A percentile compares a stretch with the other conserved stretches of the same genome.
Conservation (phyloP, 2,797 vertebrate genomes). For the Sarcophilus harrisii region DNA sequence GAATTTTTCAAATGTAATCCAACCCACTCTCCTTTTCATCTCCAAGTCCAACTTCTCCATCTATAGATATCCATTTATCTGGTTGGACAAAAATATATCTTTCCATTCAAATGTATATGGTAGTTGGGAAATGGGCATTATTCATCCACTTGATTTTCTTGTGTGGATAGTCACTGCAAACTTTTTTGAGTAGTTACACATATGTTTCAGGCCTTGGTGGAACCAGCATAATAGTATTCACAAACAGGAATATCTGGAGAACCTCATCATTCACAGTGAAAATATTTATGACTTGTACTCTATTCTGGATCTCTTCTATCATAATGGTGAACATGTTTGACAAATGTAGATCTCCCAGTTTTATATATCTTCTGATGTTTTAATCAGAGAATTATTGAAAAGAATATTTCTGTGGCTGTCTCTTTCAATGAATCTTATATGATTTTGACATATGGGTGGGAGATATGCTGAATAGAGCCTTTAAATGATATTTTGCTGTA, state of each 20-base stretch:
- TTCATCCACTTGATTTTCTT: not conserved
- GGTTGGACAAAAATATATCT: not conserved
- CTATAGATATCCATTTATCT: not conserved
- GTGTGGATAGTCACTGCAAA: not conserved
- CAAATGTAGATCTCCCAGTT: not conserved
- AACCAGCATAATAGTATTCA: not conserved
- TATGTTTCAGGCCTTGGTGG: not conserved
- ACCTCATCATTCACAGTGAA: not conserved
- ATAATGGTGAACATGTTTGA: not conserved
- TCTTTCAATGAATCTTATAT: not conserved
- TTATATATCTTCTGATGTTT: not conserved
- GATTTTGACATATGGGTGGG: not conserved
- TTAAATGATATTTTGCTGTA: not conserved
- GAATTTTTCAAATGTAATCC: not conserved
- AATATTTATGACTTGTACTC: not conserved
- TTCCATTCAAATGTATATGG: not conserved
- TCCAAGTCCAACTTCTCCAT: not conserved
- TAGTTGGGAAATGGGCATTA: not conserved
- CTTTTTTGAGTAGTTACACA: not conserved
- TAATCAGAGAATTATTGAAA: not conserved
- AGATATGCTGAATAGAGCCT: not conserved
- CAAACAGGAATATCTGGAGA: not conserved
- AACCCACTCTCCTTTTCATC: not conserved
- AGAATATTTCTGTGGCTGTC: not conserved
- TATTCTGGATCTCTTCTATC: not conserved